A percentile compares a stretch with the other conserved stretches of the same genome.
Conservation (phyloP, 1,140 invertebrate genomes). For the Musca domestica region DNA sequence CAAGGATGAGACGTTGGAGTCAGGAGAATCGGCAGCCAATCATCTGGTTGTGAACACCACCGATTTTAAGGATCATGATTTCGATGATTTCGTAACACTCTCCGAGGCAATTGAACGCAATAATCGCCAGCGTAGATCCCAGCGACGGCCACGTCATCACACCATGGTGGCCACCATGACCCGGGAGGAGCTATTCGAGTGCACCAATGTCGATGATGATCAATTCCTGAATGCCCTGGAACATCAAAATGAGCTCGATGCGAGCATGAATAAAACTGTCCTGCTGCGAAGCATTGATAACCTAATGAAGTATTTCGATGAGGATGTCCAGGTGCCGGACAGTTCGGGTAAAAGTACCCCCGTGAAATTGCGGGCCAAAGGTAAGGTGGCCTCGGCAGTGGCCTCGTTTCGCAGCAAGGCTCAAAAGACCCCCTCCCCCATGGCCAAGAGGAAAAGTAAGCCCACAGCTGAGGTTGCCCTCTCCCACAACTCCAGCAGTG, state of each 20-base stretch:
- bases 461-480: neutral
- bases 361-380: constrained; percentile 28
- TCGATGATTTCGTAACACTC: constrained; percentile 36
- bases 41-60: constrained; percentile 40
- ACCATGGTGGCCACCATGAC: constrained; percentile 40
- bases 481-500: neutral
- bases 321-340: constrained; percentile 36
- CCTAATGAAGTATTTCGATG: constrained; percentile 49
- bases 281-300: constrained; percentile 43
- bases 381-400: constrained; percentile 43
- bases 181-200: constrained; percentile 44
- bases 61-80: constrained; percentile 37
- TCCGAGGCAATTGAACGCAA: constrained; percentile 41
- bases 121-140: constrained; percentile 31
- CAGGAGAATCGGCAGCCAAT: constrained; percentile 30
- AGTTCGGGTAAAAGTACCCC: constrained; percentile 29
- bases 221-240: constrained; percentile 41
- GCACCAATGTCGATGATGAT: constrained; percentile 43
- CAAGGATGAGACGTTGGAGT: neutral
- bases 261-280: constrained; percentile 32
- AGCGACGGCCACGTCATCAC: constrained; percentile 20
- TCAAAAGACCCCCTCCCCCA: neutral
- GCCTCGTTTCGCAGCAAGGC: constrained; percentile 25
- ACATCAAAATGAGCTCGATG: constrained; percentile 40
- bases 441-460: neutral